These are phyloP conservation scores for Stichodactyla mertensii DNA, from an alignment of 64 coral and sea anemone species.

Conservation along the genomic window DNA sequence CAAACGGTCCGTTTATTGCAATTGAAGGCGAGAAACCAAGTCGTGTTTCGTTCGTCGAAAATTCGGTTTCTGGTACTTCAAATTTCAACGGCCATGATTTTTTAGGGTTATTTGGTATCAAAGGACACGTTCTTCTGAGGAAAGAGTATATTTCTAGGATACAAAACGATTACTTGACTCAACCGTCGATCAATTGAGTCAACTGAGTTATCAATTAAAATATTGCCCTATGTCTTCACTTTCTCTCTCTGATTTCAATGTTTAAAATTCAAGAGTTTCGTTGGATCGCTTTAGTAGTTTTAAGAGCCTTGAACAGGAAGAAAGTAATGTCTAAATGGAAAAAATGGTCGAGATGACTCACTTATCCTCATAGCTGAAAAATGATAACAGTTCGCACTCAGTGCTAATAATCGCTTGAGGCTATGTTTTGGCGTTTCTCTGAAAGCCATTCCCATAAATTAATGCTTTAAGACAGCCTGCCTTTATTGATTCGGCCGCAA, in stretches of 20 bases:
- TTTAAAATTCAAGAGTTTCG: conserved; percentile 5
- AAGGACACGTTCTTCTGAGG: neutral
- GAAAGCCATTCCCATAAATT: conserved; percentile 19
- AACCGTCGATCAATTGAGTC: conserved; percentile 17
- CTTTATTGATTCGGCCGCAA: neutral
- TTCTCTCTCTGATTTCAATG: conserved; percentile 14
- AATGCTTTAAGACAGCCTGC: neutral
- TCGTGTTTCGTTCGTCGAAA: neutral
- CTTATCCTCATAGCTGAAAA: conserved; percentile 12
- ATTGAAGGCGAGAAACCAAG: conserved; percentile 2
- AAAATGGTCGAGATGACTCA: neutral
- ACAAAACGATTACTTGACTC: conserved; percentile 18
- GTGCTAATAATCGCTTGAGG: conserved; percentile 11
- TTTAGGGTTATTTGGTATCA: conserved; percentile 3
- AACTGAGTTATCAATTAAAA: conserved; percentile 23
- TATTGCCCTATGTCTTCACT: conserved; percentile 12
- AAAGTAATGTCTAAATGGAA: conserved; percentile 1
- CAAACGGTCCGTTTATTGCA: conserved; percentile 6
- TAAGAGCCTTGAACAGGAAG: neutral
- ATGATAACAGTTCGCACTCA: conserved; percentile 14
- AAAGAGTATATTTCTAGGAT: conserved; percentile 5
- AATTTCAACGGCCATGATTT: conserved; percentile 5
- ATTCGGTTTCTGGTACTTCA: neutral
- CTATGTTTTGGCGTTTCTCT: conserved; percentile 15
- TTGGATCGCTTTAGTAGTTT: neutral